Conservation (phyloP, 2,888 invertebrate genomes). For the Sycophila texana region DNA sequence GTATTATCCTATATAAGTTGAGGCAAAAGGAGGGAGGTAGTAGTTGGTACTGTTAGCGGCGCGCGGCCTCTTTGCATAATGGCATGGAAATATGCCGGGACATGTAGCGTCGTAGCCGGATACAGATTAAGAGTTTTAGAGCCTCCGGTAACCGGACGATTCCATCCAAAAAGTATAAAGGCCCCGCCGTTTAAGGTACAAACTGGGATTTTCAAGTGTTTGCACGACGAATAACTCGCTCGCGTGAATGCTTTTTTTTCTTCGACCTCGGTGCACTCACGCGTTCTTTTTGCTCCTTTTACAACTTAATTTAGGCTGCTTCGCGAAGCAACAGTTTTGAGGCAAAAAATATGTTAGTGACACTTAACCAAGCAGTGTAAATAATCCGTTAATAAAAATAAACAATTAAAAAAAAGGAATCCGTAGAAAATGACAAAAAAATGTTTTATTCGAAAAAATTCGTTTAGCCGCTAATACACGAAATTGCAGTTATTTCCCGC, state of each 20-base stretch:
- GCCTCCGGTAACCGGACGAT: conserved; percentile 57
- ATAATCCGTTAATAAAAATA: too few species aligned
- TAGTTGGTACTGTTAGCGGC: conserved; percentile 66
- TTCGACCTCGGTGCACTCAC: neutral
- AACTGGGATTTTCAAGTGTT: conserved; percentile 48
- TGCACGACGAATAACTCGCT: conserved; percentile 21
- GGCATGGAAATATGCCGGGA: conserved; percentile 73
- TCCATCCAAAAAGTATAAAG: conserved; percentile 39
- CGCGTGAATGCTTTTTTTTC: neutral
- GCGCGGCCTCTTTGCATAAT: conserved; percentile 72
- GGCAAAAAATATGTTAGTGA: too few species aligned
- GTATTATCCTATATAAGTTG: conserved; percentile 44
- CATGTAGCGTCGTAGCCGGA: conserved; percentile 72
- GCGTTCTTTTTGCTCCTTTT: neutral
- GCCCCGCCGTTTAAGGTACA: conserved; percentile 46
- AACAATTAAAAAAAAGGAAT: too few species aligned
- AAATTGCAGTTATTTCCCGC: too few species aligned
- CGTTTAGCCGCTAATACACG: too few species aligned
- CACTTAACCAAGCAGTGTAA: too few species aligned
- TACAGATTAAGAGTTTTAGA: conserved; percentile 72
- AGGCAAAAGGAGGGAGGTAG: conserved; percentile 45
- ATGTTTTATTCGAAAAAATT: too few species aligned
- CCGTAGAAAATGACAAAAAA: too few species aligned
- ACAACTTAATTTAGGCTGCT: neutral
- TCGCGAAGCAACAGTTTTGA: neutral